A percentile compares a stretch with the other conserved stretches of the same genome.
phyloP scores from a whole-genome alignment of 2,888 invertebrate genomes.

The Yponomeuta cagnagella region DNA sequence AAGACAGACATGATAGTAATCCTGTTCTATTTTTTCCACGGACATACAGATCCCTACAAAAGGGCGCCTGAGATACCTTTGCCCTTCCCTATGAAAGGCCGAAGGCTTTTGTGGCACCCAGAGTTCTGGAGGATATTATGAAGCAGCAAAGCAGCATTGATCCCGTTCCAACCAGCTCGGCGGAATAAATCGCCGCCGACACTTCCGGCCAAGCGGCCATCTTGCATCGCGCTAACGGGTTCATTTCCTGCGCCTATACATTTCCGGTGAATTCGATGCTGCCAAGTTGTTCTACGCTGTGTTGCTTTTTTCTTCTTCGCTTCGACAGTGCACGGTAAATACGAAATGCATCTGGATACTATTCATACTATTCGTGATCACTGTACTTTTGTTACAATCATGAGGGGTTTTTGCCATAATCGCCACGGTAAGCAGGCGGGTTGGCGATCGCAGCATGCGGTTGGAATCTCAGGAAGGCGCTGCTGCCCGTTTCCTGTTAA shows the following conservation, averaged over 20 bases:
- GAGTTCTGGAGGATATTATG: background rate
- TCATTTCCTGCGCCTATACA: slow-evolving; percentile 74
- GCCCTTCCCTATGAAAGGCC: too few relatives aligned
- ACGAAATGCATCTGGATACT: background rate
- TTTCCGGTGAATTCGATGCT: slow-evolving; percentile 63
- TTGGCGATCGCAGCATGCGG: too few relatives aligned
- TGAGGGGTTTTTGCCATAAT: too few relatives aligned
- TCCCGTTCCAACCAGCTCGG: slow-evolving; percentile 37
- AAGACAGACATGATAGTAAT: too few relatives aligned
- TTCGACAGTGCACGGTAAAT: background rate
- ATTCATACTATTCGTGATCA: background rate
- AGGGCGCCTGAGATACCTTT: too few relatives aligned
- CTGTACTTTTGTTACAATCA: background rate
- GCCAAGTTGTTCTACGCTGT: slow-evolving; percentile 61
- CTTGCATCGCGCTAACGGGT: slow-evolving; percentile 71
- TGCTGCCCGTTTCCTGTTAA: too few relatives aligned
- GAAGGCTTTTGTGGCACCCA: too few relatives aligned
- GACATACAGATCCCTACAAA: too few relatives aligned
- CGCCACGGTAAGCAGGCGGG: too few relatives aligned
- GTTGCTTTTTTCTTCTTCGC: background rate
- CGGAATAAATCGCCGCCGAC: slow-evolving; percentile 53
- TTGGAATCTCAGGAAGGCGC: too few relatives aligned
- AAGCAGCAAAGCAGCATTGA: slow-evolving; percentile 16
- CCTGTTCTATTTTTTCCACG: too few relatives aligned
- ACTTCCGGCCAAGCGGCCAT: slow-evolving; percentile 52